Evolutionary conservation across 2,797 vertebrate genomes (phyloP), one percentile per base, ranked within the genome.

Genomic region (Acanthurus leucopareius): DNA sequence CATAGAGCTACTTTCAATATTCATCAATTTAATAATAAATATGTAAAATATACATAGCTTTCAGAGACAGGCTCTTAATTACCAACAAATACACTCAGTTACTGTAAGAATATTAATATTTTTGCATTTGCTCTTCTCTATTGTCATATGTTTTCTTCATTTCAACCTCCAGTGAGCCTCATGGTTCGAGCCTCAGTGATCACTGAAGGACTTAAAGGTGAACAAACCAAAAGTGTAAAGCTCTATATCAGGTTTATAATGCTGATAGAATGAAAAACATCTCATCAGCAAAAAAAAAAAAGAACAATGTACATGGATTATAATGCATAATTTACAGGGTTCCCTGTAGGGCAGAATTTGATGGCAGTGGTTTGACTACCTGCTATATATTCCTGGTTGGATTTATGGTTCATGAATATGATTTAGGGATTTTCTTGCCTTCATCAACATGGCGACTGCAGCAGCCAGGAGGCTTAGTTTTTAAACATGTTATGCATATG

Each of bases 321-420:
- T 68, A 6, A 91, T 92, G 78, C 78, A 91, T 92, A 79, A 92
- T 94, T 92, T 87, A 89, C 69, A 80, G 69, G 53, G 51, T 40
- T 56, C 59, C 25, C 25, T 25, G 25, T 56, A 16, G 71, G 49
- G 79, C 60, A 80, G 84, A 86, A 72, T 40, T 72, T 71, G 78
- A 54, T 7, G 54, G 59, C 73, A 56, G 67, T 16, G 59, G 56
- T 71, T 53, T 79, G 75, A 74, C 68, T 73, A 56, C 64, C 75
- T 77, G 79, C 75, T 75, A 32, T 59, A 53, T n/a, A 54, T 47
- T 78, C 58, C 76, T 35, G 32, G 13, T 74, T 75, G 87, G 90
- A 92, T 89, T 83, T 86, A 90, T 80, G 68, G 64, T 73, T 60
- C 47, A 73, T 86, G 84, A 79, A 85, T 86, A 80, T 84, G 75